Conservation (phyloP, 2,888 invertebrate species). For the Elaeidobius kamerunicus region DNA sequence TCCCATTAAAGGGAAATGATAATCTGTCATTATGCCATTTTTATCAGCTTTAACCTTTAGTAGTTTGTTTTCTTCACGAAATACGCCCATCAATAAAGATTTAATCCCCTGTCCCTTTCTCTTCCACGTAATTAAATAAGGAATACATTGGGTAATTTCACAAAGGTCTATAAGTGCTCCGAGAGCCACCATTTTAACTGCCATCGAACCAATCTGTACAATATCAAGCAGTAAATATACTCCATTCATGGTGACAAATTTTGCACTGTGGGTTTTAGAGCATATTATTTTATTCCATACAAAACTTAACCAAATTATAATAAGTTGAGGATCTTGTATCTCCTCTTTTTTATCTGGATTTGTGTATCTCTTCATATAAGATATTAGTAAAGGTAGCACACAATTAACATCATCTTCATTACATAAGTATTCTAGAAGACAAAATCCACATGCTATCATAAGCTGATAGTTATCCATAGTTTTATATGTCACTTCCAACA, state of each 20-base stretch:
- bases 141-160: constrained; percentile 43
- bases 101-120: constrained; percentile 42
- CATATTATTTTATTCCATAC: constrained; percentile 48
- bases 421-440: constrained; percentile 20
- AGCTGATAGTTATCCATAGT: background rate
- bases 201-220: constrained; percentile 43
- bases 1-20: constrained; percentile 9
- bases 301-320: constrained; percentile 47
- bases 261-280: constrained; percentile 36
- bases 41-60: constrained; percentile 42
- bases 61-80: constrained; percentile 48
- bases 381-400: constrained; percentile 22
- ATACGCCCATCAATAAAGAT: constrained; percentile 47
- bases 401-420: background rate
- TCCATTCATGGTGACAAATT: constrained; percentile 47
- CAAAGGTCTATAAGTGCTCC: constrained; percentile 49
- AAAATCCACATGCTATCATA: background rate
- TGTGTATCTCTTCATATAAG: constrained; percentile 32
- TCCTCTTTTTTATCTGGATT: constrained; percentile 38
- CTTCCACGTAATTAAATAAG: constrained; percentile 52
- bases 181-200: constrained; percentile 47
- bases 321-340: constrained; percentile 43
- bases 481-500: background rate
- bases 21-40: constrained; percentile 47
- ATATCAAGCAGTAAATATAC: constrained; percentile 46